Base-by-base conservation (phyloP, 2,797 vertebrate genomes). In the Lindbergichthys nudifrons region DNA sequence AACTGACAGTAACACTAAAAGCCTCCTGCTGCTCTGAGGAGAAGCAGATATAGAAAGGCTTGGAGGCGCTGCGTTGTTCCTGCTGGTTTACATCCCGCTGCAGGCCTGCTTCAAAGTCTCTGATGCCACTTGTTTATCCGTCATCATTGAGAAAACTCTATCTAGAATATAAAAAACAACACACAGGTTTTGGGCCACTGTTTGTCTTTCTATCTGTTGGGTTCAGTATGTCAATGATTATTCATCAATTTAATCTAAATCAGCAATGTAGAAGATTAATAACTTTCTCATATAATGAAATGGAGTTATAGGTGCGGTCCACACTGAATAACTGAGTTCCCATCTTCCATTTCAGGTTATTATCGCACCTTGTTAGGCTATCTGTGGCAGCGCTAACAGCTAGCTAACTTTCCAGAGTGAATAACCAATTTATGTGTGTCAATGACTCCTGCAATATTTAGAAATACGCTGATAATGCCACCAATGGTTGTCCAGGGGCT, bases 11-110 rank as follows among this genome's bases (percentile, higher is more conserved):
- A 21, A 52, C 66, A n/a, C 64, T 62, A 71, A 73, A 82, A 64
- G 67, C 62, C 70, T 58, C 87, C 89, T 65, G 86, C 80, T 79
- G 87, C 74, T 86, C 62, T 66, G 63, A 43, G 57, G 56, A 68
- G 0, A 45, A 48, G 32, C 69, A 68, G 59, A 63, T 58, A 65
- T 0, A 23, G 46, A 73, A 73, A 75, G 69, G 73, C 80, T 65
- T 1, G 12, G 60, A 78, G 82, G 58, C 5, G 18, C 36, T 51
- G 43, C 10, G 7, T 11, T 68, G 70, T 21, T 73, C 43, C 13
- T 5, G 0, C 42, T 47, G 51, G 21, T 76, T 61, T 19, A 54
- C 23, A 19, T 58, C 7, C 2, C 16, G 60, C 66, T 56, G 12
- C 36, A 14, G 52, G 26, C 39, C 41, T 43, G 16, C 3, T 43